phyloP scores from a whole-genome alignment of 2,797 vertebrate species.

The Numenius phaeopus region DNA sequence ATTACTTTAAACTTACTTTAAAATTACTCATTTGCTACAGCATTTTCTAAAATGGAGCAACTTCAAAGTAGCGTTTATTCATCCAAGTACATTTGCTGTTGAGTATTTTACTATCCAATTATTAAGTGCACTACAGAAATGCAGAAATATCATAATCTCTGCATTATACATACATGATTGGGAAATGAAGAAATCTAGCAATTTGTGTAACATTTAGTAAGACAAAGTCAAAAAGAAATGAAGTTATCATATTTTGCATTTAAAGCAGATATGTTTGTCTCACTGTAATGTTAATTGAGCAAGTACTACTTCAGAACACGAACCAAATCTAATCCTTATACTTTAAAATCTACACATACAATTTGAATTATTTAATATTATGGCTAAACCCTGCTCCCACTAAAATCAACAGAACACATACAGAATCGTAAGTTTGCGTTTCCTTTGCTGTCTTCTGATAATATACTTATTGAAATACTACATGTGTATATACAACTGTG shows the following conservation, averaged over 20 bases:
- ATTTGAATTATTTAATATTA: background rate
- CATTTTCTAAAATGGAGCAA: background rate
- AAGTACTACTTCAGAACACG: background rate
- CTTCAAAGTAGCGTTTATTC: background rate
- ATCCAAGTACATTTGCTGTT: background rate
- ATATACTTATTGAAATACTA: background rate
- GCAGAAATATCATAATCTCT: background rate
- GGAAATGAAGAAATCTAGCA: background rate
- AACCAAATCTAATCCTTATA: background rate
- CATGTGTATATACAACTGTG: background rate
- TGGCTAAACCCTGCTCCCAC: background rate
- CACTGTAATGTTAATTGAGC: background rate
- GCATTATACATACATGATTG: background rate
- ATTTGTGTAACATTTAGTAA: background rate
- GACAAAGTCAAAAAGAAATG: background rate
- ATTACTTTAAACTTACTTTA: background rate
- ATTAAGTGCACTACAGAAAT: background rate
- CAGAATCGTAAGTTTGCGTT: background rate
- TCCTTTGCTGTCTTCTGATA: background rate
- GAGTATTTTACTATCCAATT: background rate
- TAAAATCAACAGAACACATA: background rate
- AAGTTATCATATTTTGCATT: background rate
- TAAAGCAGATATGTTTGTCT: background rate
- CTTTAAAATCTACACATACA: rapidly evolving
- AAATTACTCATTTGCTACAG: background rate